Evolutionary conservation across 2,113 vertebrate species (phyloP).

Genomic region (Dicaeum eximium): DNA sequence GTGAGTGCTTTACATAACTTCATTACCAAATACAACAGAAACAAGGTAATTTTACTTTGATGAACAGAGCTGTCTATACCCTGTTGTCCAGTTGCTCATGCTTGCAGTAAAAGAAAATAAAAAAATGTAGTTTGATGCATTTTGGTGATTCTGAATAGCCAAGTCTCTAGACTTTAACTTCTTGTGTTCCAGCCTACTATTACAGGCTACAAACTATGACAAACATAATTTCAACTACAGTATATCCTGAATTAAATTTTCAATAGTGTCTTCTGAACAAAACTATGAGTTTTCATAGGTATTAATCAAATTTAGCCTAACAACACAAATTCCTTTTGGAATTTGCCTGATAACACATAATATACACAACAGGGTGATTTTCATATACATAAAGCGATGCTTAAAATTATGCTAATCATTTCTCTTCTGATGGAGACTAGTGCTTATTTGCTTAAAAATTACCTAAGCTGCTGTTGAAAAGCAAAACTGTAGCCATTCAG

Average conservation of each 20-base stretch:
- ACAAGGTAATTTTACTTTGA: not conserved
- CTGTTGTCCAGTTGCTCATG: not conserved
- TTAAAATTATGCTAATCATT: not conserved
- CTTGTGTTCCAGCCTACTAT: not conserved
- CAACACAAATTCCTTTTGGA: not conserved
- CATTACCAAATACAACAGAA: not conserved
- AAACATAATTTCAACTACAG: not conserved
- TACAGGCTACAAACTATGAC: not conserved
- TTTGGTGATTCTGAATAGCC: not conserved
- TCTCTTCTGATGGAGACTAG: not conserved
- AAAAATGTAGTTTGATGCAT: not conserved
- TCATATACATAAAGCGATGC: not conserved
- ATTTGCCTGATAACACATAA: not conserved
- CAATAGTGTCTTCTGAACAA: not conserved
- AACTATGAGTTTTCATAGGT: not conserved
- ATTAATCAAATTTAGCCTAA: not conserved
- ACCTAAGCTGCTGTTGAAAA: not conserved
- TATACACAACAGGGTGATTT: not conserved
- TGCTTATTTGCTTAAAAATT: not conserved
- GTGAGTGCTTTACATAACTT: not conserved
- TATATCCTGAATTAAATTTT: not conserved
- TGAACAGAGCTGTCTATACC: not conserved
- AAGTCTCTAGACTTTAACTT: not conserved
- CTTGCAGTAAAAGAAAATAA: not conserved
- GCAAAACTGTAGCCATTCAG: not conserved